phyloP scores from a whole-genome alignment of 2,113 vertebrate genomes.

The Spizaetus ornatus region DNA sequence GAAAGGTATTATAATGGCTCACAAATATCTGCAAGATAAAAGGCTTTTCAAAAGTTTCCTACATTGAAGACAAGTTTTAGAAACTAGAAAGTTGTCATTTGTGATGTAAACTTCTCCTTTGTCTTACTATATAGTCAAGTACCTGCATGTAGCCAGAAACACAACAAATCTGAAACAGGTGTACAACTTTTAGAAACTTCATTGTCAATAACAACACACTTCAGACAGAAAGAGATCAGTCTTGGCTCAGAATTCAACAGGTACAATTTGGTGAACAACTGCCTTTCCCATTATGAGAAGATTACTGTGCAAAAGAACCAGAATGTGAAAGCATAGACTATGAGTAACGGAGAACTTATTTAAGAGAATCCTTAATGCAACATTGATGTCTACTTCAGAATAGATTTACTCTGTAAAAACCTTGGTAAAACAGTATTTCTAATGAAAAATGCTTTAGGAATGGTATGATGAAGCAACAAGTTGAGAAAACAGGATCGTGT shows the following conservation, averaged over 20 bases:
- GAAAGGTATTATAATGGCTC: neutral
- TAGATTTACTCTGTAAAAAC: neutral
- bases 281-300: neutral
- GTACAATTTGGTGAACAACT: neutral
- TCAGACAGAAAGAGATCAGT: neutral
- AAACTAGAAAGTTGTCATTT: neutral
- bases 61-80: neutral
- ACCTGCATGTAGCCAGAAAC: neutral
- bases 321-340: neutral
- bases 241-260: neutral
- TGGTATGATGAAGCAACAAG: slow-evolving; percentile 3
- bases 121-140: neutral
- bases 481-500: neutral
- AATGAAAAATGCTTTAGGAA: neutral
- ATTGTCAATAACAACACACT: neutral
- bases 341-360: neutral
- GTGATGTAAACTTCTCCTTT: neutral
- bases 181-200: neutral
- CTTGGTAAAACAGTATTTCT: neutral
- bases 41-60: neutral
- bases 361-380: neutral
- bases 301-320: neutral
- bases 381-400: neutral
- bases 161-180: neutral
- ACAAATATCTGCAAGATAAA: slow-evolving; percentile 24